A percentile compares a stretch with the other conserved stretches of the same genome.
Evolutionary conservation across 2,888 invertebrate species (phyloP).

Genomic region (Drosophila ustulata): DNA sequence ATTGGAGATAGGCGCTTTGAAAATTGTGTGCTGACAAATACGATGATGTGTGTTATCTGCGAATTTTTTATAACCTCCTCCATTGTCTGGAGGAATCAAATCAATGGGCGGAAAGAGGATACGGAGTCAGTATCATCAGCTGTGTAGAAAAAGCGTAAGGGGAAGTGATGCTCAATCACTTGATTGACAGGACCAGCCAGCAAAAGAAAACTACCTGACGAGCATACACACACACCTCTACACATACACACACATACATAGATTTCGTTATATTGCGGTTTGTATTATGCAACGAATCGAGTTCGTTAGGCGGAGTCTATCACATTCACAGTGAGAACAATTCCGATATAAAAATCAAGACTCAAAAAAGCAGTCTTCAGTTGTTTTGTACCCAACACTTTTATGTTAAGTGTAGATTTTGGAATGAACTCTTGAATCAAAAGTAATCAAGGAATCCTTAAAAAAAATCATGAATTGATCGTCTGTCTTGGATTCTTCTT

Average conservation of each 20-base stretch:
- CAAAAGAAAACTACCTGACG: slow-evolving; percentile 48
- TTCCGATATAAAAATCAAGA: not conserved
- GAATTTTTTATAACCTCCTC: slow-evolving; percentile 10
- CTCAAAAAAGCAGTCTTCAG: no score
- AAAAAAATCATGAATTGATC: no score
- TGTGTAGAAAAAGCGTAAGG: slow-evolving; percentile 1
- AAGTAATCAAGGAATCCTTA: no score
- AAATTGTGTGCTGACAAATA: slow-evolving; percentile 61
- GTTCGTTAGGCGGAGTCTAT: slow-evolving; percentile 4
- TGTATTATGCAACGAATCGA: slow-evolving; percentile 15
- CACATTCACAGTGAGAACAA: not conserved
- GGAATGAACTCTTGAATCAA: no score
- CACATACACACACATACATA: slow-evolving; percentile 1
- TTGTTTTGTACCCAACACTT: no score
- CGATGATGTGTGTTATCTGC: slow-evolving; percentile 52
- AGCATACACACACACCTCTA: slow-evolving; percentile 19
- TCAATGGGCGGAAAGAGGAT: slow-evolving; percentile 48
- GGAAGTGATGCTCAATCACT: slow-evolving; percentile 65
- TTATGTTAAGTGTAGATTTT: no score
- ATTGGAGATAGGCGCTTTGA: slow-evolving; percentile 29
- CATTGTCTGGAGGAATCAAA: slow-evolving; percentile 24
- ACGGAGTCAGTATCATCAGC: slow-evolving; percentile 18
- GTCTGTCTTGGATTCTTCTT: no score
- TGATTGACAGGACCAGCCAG: slow-evolving; percentile 65
- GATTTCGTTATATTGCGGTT: slow-evolving; percentile 25